Base-by-base conservation (phyloP, 2,797 vertebrate species). In the Molossus alvarezi region DNA sequence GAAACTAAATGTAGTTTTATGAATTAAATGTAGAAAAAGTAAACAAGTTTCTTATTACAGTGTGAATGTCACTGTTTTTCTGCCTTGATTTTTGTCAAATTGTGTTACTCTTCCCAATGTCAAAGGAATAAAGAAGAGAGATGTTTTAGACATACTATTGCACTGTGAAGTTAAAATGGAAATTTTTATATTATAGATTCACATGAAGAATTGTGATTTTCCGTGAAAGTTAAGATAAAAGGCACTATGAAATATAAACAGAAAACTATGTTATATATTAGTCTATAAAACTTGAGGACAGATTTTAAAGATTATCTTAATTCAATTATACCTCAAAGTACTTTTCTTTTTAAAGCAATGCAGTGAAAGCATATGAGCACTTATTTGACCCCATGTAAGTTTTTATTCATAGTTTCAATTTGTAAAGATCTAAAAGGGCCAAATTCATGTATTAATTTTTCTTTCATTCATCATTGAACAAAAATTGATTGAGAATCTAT, bases 321-420 rank as follows among this genome's bases (percentile, higher is more conserved):
- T 84, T 81, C 71, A 60, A 33, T 65, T 92, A 48, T 72, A 18
- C n/a, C 21, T 15, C 41, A 71, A 65, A 91, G 60, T 69, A 73
- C 9, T 75, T 88, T 88, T 60, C 13, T 75, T 90, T 91, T 25
- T 88, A 94, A 94, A 69, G 14, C 20, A 72, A 21, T 37, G 1
- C 45, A 71, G 37, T 94, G 67, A 85, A 77, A 83, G 73, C 37
- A 77, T 18, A n/a, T 67, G 9, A 92, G 27, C 11, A 72, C 41
- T 92, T 92, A 87, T 79, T 83, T 79, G 55, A 91, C 81, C 17
- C 10, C 13, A 60, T 15, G 4, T 77, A 92, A 55, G 41, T 83
- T 95, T 92, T 86, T 83, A 79, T 73, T n/a, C 33, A 25, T 90
- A 73, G 51, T 77, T 92, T 95, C 71, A 77, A 64, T 80, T 94